Evolutionary conservation across 1,140 invertebrate species (phyloP), one percentile per base, ranked within the genome.

Genomic region (Drosophila persimilis): DNA sequence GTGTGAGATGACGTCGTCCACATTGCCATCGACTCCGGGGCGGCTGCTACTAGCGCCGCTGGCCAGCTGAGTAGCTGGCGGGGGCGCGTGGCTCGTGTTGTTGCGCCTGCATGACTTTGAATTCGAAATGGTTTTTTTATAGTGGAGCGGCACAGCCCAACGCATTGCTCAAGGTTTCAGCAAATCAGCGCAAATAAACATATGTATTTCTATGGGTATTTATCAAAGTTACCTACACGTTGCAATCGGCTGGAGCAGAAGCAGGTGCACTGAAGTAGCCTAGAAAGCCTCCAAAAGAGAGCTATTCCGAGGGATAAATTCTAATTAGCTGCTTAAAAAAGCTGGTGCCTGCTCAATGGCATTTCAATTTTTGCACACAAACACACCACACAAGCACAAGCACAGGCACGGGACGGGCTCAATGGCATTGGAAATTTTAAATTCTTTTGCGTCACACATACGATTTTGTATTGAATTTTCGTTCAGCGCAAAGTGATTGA

Each of bases 111-210:
- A 69, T 71, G 71, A 58, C 55, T 69, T 63, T 73, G 56, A 71
- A 74, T 74, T 77, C 52, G 50, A 77, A 71, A 64, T 77, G 72
- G 51, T 65, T 70, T 71, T 77, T 56, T 75, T 74, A 60, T 64
- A 58, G 43, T 51, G 48, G 53, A 31, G 47, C 31, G 66, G 39
- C 50, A 8, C 20, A 56, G 54, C 45, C 46, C 56, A 64, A 74
- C 56, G 64, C 56, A 71, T 74, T 77, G 74, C 79, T 65, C 79
- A 78, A 80, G 79, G 79, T 83, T 81, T 77, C 50, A 15, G 45
- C 31, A 35, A 59, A 69, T 50, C 29, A 44, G 50, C 48, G 44
- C 17, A 50, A 44, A 56, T 43, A 50, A 29, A 48, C 24, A 50
- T 55, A 48, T 20, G 46, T 55, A 59, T 62, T 72, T 69, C 29